A percentile compares a stretch with the other conserved stretches of the same genome.
Evolutionary conservation across 2,113 vertebrate species (phyloP).

Genomic region (Rhea americana): DNA sequence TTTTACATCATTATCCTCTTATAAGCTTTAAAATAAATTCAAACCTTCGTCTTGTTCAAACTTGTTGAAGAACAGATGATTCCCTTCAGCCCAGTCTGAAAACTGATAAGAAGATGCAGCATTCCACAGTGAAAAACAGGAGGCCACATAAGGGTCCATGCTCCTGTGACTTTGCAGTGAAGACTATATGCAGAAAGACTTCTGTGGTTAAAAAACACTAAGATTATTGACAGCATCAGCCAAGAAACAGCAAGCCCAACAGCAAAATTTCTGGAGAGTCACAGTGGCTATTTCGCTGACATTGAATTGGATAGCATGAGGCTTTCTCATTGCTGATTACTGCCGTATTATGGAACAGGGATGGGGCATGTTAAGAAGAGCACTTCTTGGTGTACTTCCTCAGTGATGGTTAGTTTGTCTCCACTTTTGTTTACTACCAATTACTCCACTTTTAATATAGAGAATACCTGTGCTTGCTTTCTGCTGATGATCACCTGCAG

Average conservation of each 20-base stretch:
- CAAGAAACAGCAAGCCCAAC: neutral
- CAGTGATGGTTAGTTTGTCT: neutral
- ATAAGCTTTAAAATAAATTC: neutral
- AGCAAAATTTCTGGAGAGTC: neutral
- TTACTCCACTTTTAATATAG: neutral
- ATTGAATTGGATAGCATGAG: neutral
- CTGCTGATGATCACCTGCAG: neutral
- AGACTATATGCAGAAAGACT: neutral
- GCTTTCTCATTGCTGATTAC: neutral
- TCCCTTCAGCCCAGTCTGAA: neutral
- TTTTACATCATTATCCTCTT: neutral
- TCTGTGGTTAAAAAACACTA: neutral
- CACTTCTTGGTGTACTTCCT: neutral
- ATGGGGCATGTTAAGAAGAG: neutral
- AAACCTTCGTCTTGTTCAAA: neutral
- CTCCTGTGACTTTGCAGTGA: neutral
- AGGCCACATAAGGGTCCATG: fast-evolving
- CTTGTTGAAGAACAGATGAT: neutral
- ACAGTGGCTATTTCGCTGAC: neutral
- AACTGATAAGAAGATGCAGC: neutral
- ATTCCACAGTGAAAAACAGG: neutral
- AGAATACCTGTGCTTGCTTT: neutral
- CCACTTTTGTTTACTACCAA: neutral
- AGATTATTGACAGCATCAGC: neutral
- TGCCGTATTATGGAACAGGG: neutral